Evolutionary conservation across 2,113 vertebrate genomes (phyloP).

Genomic region (Nycticryphes semicollaris): DNA sequence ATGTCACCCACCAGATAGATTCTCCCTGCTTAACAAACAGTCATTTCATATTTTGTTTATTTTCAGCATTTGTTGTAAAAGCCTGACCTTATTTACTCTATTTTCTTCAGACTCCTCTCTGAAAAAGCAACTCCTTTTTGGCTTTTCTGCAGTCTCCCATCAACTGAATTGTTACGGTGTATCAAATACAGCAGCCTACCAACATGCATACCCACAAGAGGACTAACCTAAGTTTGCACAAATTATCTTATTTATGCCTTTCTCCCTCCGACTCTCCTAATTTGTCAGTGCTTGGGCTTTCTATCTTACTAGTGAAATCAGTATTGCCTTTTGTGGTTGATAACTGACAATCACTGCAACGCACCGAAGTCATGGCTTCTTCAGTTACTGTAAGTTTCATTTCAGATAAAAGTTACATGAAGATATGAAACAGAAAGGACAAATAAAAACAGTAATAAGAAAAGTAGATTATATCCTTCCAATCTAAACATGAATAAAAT

Average conservation of each 20-base stretch:
- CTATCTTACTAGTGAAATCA: neutral
- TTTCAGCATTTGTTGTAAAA: constrained; percentile 12
- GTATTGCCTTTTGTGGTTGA: neutral
- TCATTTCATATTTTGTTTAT: constrained; percentile 20
- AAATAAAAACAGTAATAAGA: constrained; percentile 4
- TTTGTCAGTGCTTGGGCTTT: neutral
- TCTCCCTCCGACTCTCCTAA: too few relatives aligned
- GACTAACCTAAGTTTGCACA: neutral
- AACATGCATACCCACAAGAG: neutral
- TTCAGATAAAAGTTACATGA: neutral
- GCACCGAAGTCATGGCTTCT: neutral
- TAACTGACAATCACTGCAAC: neutral
- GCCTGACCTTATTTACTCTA: neutral
- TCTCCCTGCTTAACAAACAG: neutral
- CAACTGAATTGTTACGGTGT: neutral
- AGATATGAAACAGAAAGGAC: neutral
- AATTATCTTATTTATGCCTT: neutral
- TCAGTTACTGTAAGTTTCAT: neutral
- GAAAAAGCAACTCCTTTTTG: neutral
- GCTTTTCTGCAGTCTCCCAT: neutral
- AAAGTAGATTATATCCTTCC: neutral
- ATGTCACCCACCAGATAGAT: neutral
- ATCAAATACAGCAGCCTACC: neutral
- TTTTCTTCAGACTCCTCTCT: neutral
- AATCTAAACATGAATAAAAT: neutral